phyloP scores from a whole-genome alignment of 2,113 vertebrate genomes.

The Loxodonta africana region DNA sequence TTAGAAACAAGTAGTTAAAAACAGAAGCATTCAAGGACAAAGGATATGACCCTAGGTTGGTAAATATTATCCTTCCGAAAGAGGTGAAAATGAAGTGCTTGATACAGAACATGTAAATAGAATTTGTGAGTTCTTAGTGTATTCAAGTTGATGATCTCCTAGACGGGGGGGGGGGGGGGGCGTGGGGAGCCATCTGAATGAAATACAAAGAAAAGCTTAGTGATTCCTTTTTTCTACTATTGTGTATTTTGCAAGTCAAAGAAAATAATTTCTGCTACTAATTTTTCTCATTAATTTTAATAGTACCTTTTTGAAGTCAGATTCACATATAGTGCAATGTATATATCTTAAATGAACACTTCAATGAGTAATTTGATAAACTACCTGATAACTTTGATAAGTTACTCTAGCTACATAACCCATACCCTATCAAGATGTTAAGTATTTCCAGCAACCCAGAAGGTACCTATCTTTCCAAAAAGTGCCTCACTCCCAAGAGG shows the following conservation, averaged over 20 bases:
- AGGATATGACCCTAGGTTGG: constrained; percentile 22
- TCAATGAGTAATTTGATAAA: not conserved
- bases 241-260: not conserved
- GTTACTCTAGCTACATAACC: not conserved
- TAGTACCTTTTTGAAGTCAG: constrained; percentile 23
- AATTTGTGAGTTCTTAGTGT: constrained; percentile 37
- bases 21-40: constrained; percentile 71
- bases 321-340: not conserved
- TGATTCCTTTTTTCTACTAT: not conserved
- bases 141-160: not conserved
- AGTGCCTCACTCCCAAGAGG: not conserved
- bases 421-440: not conserved
- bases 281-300: constrained; percentile 27
- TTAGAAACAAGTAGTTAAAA: constrained; percentile 78
- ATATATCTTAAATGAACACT: not conserved
- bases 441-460: not conserved
- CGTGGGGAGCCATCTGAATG: not conserved
- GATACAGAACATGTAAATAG: not conserved
- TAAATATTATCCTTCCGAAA: constrained; percentile 60
- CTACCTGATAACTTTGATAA: not conserved
- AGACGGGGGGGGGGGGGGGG: not conserved
- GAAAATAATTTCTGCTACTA: not conserved
- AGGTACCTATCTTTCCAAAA: not conserved
- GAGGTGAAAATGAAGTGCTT: constrained; percentile 44
- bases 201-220: not conserved